These are phyloP conservation scores for Anthonomus grandis DNA, from an alignment of 1,140 invertebrate species.

Conservation along the genomic window DNA sequence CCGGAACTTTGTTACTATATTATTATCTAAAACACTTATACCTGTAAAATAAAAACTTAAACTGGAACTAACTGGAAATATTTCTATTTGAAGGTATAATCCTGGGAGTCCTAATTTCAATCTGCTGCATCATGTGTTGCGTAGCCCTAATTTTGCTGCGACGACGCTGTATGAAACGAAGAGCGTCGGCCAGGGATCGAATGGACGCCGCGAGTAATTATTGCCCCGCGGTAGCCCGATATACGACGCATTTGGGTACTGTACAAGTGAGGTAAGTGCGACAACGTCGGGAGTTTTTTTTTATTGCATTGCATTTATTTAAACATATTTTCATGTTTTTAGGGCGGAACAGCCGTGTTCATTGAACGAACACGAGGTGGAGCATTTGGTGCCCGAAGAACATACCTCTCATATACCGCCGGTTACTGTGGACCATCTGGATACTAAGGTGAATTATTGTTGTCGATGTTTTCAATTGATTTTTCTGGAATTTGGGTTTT, in stretches of 20 bases:
- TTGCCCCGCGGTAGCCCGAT: conserved; percentile 36
- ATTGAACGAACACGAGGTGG: conserved; percentile 45
- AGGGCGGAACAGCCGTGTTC: conserved; percentile 32
- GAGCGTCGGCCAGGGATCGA: conserved; percentile 26
- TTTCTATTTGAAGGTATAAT: no score
- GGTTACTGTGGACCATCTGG: conserved; percentile 42
- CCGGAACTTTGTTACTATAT: no score
- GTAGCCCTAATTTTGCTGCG: conserved; percentile 43
- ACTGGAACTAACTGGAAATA: no score
- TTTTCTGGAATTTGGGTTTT: no score
- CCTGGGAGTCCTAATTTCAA: conserved; percentile 45
- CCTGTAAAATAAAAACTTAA: no score
- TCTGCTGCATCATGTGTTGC: conserved; percentile 45
- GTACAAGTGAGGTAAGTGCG: conserved; percentile 32
- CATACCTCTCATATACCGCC: conserved; percentile 37
- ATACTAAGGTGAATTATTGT: conserved; percentile 49
- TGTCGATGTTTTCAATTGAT: no score
- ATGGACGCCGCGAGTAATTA: conserved; percentile 30
- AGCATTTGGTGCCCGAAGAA: conserved; percentile 44
- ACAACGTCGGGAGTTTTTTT: neutral
- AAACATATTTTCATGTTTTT: neutral
- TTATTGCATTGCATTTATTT: neutral
- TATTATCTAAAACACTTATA: no score
- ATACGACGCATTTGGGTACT: conserved; percentile 27
- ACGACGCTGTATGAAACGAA: conserved; percentile 42